Evolutionary conservation across 2,113 vertebrate species (phyloP).

Genomic region (Xenopus laevis): DNA sequence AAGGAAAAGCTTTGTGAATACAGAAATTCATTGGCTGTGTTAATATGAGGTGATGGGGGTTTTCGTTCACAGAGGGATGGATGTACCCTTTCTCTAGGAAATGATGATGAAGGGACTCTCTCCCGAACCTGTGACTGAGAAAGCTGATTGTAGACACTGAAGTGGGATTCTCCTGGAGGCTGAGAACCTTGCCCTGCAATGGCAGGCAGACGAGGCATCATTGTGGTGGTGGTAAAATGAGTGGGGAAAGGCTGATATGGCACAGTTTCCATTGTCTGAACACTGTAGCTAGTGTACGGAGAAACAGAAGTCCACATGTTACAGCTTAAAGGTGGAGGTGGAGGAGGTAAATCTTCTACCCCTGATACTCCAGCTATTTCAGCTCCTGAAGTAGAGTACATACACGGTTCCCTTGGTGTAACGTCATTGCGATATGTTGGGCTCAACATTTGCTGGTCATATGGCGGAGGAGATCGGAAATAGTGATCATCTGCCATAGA

Average conservation of each 20-base stretch:
- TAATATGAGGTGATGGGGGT: constrained; percentile 74
- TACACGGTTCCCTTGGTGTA: constrained; percentile 85
- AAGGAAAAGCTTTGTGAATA: constrained; percentile 82
- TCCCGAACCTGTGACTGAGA: constrained; percentile 71
- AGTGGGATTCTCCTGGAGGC: constrained; percentile 65
- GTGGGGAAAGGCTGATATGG: constrained; percentile 88
- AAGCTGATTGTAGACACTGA: constrained; percentile 79
- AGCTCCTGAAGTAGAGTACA: constrained; percentile 82
- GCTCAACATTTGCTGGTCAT: constrained; percentile 88
- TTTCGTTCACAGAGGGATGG: constrained; percentile 78
- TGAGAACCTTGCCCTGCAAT: constrained; percentile 70
- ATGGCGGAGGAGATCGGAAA: constrained; percentile 83
- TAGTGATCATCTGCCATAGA: constrained; percentile 86
- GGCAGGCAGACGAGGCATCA: constrained; percentile 81
- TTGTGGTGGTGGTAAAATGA: constrained; percentile 76
- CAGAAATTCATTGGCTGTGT: constrained; percentile 78
- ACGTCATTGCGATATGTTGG: constrained; percentile 87
- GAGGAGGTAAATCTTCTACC: constrained; percentile 72
- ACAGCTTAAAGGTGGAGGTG: constrained; percentile 79
- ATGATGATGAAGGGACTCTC: constrained; percentile 67
- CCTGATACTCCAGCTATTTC: constrained; percentile 73
- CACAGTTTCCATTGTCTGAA: constrained; percentile 84
- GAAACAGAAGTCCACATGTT: constrained; percentile 93
- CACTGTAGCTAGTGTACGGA: constrained; percentile 85
- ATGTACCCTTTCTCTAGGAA: constrained; percentile 72